Evolutionary conservation across 2,797 vertebrate species (phyloP), one percentile per base, ranked within the genome.

Genomic region (Hypotaenidia philippensis): DNA sequence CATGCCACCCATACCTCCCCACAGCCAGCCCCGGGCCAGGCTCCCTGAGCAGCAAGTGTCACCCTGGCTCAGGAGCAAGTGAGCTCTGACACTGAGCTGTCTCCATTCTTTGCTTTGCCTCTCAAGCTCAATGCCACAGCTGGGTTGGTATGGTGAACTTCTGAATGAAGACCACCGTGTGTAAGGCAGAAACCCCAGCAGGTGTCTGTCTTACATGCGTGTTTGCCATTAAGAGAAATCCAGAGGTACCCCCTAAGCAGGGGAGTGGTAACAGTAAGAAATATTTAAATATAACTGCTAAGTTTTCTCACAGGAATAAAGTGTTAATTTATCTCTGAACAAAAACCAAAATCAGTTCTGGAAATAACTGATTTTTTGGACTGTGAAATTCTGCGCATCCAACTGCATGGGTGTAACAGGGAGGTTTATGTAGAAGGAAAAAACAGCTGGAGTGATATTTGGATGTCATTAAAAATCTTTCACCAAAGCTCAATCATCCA

Each of bases 231-330:
- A 72, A 56, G 26, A 74, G n/a, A 60, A 75, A 47, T 41, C 74
- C 45, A 56, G 53, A 87, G 21, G 16, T 60, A 50, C 1, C 10
- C 26, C 18, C 50, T 83, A 6, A 19, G 17, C 20, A 4, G 11
- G 34, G 38, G 19, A 55, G 8, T 38, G 16, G 47, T 50, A 64
- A 12, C 55, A 45, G 5, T 49, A 50, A 69, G 41, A 87, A 89
- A 61, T 29, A 72, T 40, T 90, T 88, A 22, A 22, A 4, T 65
- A 60, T 47, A 25, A 75, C 26, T 50, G 64, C 41, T 20, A 26
- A n/a, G n/a, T 89, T 76, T 91, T 66, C n/a, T 72, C 38, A 76
- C 12, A 47, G 45, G 57, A 71, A 65, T 56, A 69, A 82, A 87
- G 9, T 1, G 0, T 55, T 85, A 17, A 34, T 34, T 92, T 82